A percentile compares a stretch with the other conserved stretches of the same genome.
These are phyloP conservation scores for Neria commutata DNA, from an alignment of 2,888 invertebrate genomes.

Conservation along the genomic window DNA sequence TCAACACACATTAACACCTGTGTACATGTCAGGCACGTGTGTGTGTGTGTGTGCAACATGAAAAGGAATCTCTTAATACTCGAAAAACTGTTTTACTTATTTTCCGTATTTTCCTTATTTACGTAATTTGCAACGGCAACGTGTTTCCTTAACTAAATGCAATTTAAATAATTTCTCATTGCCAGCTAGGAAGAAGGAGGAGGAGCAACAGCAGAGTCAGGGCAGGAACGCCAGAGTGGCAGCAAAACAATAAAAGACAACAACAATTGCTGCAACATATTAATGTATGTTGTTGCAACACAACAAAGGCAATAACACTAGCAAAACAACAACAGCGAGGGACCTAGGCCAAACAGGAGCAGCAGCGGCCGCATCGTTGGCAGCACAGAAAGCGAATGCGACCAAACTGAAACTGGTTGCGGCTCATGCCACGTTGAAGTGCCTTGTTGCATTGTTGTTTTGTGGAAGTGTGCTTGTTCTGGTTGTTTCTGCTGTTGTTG, in stretches of 20 bases:
- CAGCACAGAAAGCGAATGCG: too few relatives aligned
- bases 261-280: background rate
- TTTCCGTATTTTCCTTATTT: background rate
- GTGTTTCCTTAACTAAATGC: conserved; percentile 14
- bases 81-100: background rate
- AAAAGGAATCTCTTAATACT: background rate
- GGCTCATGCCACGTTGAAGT: too few relatives aligned
- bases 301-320: too few relatives aligned
- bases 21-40: background rate
- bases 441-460: too few relatives aligned
- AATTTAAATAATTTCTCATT: conserved; percentile 15
- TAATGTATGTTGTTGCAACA: background rate
- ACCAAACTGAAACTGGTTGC: too few relatives aligned
- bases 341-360: too few relatives aligned
- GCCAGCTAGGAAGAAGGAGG: background rate
- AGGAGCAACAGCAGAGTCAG: background rate
- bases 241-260: background rate
- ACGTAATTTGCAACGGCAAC: conserved; percentile 6
- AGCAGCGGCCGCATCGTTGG: too few relatives aligned
- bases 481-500: too few relatives aligned
- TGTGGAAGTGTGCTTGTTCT: too few relatives aligned
- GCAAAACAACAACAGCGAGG: too few relatives aligned
- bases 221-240: background rate
- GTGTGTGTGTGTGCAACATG: background rate
- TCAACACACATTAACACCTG: background rate